phyloP scores from a whole-genome alignment of 2,888 invertebrate species.

The Thera obeliscata region DNA sequence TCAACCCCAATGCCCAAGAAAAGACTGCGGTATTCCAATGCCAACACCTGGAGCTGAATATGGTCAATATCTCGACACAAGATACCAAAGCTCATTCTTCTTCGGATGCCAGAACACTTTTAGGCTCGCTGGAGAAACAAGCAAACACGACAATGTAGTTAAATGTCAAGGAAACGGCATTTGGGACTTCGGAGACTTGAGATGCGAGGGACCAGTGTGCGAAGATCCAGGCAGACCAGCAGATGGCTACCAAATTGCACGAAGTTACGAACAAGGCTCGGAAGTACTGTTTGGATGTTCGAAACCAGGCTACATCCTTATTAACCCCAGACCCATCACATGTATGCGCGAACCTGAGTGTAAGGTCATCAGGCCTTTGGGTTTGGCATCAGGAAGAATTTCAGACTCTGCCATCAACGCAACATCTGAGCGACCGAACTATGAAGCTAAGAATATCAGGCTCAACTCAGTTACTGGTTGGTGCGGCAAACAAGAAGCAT shows the following conservation, averaged over 20 bases:
- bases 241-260: constrained; percentile 94
- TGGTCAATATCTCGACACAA: constrained; percentile 93
- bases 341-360: constrained; percentile 97
- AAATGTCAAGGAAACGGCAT: constrained; percentile 95
- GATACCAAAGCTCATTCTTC: constrained; percentile 96
- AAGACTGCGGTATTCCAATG: constrained; percentile 95
- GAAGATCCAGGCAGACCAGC: constrained; percentile 97
- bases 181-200: constrained; percentile 98
- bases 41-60: constrained; percentile 97
- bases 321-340: constrained; percentile 94
- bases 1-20: constrained; percentile 93
- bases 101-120: constrained; percentile 98
- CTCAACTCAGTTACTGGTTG: constrained; percentile 97
- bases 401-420: constrained; percentile 98
- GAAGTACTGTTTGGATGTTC: constrained; percentile 96
- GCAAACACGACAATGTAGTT: constrained; percentile 95
- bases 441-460: constrained; percentile 94
- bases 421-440: constrained; percentile 96
- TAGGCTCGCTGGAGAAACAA: constrained; percentile 96
- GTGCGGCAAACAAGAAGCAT: constrained; percentile 98
- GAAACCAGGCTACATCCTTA: constrained; percentile 95
- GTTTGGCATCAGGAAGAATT: constrained; percentile 95
- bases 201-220: constrained; percentile 98
- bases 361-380: constrained; percentile 95
- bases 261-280: constrained; percentile 94